Conservation (phyloP, 1,140 invertebrate species). For the Trachymyrmex cornetzi region DNA sequence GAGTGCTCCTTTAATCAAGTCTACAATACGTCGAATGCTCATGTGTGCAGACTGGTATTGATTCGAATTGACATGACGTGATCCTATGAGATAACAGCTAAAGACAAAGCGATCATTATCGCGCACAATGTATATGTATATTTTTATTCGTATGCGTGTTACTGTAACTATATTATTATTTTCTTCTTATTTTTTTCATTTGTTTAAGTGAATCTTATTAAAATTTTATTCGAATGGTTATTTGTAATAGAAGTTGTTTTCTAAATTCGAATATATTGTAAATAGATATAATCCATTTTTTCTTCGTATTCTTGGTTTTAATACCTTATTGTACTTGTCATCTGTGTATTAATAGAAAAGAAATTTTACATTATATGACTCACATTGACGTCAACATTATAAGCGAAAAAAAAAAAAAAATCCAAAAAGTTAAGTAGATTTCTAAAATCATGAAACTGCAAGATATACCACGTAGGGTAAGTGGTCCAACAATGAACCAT, state of each 20-base stretch:
- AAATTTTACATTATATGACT: neutral
- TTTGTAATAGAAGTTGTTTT: no score
- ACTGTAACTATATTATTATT: neutral
- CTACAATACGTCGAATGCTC: constrained; percentile 4
- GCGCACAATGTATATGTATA: neutral
- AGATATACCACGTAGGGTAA: neutral
- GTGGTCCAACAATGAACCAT: no score
- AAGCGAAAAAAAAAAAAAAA: constrained; percentile 3
- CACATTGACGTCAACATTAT: neutral
- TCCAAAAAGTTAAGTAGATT: neutral
- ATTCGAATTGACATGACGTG: constrained; percentile 43
- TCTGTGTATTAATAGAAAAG: neutral
- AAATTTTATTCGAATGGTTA: no score
- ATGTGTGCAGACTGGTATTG: constrained; percentile 33
- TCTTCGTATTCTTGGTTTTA: neutral
- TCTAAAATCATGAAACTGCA: neutral
- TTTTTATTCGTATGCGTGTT: neutral
- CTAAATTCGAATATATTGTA: neutral
- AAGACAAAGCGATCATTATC: constrained; percentile 47
- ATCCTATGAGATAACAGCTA: constrained; percentile 29
- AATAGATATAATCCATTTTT: neutral
- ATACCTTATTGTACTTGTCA: neutral
- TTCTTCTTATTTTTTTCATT: neutral
- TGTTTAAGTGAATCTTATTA: neutral
- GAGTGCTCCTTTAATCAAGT: constrained; percentile 17